Base-by-base conservation (phyloP, 2,797 vertebrate species). In the Atherinosoma microstoma region DNA sequence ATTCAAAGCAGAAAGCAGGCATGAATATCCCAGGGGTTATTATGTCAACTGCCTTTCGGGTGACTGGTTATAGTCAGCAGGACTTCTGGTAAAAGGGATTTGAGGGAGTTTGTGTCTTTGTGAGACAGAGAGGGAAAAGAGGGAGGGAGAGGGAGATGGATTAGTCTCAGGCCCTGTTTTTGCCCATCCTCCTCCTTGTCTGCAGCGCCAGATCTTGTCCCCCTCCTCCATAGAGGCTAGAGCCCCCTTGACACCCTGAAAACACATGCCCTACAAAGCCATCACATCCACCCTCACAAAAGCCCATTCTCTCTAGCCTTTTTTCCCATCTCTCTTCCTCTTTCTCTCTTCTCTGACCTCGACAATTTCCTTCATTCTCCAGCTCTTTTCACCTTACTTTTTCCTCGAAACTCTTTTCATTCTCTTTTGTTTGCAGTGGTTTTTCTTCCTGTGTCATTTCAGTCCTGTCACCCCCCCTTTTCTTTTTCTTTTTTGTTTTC, bases 41-140 rank as follows among this genome's bases (percentile, higher is more conserved):
- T 91, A 80, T 93, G 91, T 92, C 89, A 93, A 88, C 92, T 75
- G 87, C 73, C 84, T 91, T 82, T 90, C 58, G 90, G 92, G 76
- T 87, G 89, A 85, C 84, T 82, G 89, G 71, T 73, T 77, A 29
- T 71, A 87, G 84, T 89, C 87, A 86, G 88, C 82, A 34, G 88
- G 87, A 86, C 76, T 89, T 91, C 85, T 91, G 91, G 88, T 92
- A 89, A 91, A 89, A 83, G 79, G 88, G 88, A 87, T 90, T 93
- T 91, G 60, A 82, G 81, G 76, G 88, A 76, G 84, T 81, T 83
- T 90, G 67, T 87, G 87, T 90, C 71, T 86, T 82, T 84, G 82
- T 79, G 84, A 81, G 77, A 81, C 60, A 77, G 65, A 69, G 59
- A 47, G 47, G 42, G 30, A 38, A 70, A 53, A 54, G 66, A 45